phyloP scores from a whole-genome alignment of 2,888 invertebrate genomes.

The Thalpophila matura region DNA sequence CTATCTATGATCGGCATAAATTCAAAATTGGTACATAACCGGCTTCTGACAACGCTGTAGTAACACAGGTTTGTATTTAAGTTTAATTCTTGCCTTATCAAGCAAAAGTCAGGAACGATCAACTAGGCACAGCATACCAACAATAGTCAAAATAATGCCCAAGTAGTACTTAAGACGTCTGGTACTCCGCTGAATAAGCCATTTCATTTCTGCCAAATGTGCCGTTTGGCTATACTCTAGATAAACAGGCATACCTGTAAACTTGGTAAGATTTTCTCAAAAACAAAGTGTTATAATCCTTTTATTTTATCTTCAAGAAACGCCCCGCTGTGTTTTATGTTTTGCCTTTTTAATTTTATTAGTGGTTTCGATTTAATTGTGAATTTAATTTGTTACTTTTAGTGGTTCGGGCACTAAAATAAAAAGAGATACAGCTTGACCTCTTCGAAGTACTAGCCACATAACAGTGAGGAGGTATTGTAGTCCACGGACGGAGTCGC shows the following conservation, averaged over 20 bases:
- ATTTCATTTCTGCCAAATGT: conserved; percentile 47
- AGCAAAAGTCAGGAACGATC: conserved; percentile 3
- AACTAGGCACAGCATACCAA: conserved; percentile 10
- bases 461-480: too few relatives aligned
- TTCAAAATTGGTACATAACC: too few relatives aligned
- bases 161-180: conserved; percentile 22
- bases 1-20: too few relatives aligned
- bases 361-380: neutral
- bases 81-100: conserved; percentile 6
- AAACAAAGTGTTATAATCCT: conserved; percentile 30
- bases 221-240: conserved; percentile 26
- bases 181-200: conserved; percentile 30
- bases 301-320: conserved; percentile 21
- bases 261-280: conserved; percentile 36
- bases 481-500: too few relatives aligned
- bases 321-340: neutral
- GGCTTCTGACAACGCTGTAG: too few relatives aligned
- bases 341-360: neutral
- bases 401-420: too few relatives aligned
- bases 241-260: conserved; percentile 22
- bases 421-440: too few relatives aligned
- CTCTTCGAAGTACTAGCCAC: too few relatives aligned
- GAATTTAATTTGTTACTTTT: neutral
- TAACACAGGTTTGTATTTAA: too few relatives aligned
- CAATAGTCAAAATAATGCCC: conserved; percentile 45